A percentile compares a stretch with the other conserved stretches of the same genome.
phyloP scores from a whole-genome alignment of 2,113 vertebrate species.

The Labrus mixtus region DNA sequence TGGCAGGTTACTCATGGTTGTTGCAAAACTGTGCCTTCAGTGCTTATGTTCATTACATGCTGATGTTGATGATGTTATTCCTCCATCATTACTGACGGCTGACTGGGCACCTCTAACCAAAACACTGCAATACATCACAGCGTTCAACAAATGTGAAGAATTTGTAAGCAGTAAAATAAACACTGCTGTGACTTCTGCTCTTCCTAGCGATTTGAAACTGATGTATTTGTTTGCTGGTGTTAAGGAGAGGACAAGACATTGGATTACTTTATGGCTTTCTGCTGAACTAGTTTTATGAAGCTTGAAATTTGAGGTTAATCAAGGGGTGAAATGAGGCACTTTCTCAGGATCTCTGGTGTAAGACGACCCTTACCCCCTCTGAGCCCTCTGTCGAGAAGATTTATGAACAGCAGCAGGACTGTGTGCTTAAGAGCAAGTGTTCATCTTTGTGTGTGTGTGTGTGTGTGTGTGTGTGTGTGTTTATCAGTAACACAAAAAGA shows the following conservation, averaged over 20 bases:
- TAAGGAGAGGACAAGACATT: slow-evolving; percentile 39
- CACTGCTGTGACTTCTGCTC: slow-evolving; percentile 31
- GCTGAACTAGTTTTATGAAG: slow-evolving; percentile 65
- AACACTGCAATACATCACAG: slow-evolving; percentile 11
- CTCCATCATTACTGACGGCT: slow-evolving; percentile 9
- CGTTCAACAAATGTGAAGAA: slow-evolving; percentile 9
- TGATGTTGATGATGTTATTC: slow-evolving; percentile 15
- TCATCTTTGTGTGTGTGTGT: slow-evolving; percentile 1
- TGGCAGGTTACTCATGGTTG: neutral
- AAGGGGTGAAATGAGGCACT: slow-evolving; percentile 53
- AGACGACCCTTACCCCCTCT: slow-evolving; percentile 40
- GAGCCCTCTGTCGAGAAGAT: slow-evolving; percentile 55
- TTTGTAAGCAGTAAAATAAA: slow-evolving; percentile 30
- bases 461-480: slow-evolving; percentile 3
- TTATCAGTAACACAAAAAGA: slow-evolving; percentile 2
- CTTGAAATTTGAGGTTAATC: slow-evolving; percentile 73
- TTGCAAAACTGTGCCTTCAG: slow-evolving; percentile 9
- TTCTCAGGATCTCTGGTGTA: slow-evolving; percentile 60
- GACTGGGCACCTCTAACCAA: neutral
- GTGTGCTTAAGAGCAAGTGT: neutral
- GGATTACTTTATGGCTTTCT: slow-evolving; percentile 60
- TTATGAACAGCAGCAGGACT: slow-evolving; percentile 25
- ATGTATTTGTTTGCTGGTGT: slow-evolving; percentile 45
- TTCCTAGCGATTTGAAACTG: slow-evolving; percentile 13
- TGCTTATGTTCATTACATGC: slow-evolving; percentile 17